phyloP scores from a whole-genome alignment of 2,113 vertebrate genomes.

The Solea solea region DNA sequence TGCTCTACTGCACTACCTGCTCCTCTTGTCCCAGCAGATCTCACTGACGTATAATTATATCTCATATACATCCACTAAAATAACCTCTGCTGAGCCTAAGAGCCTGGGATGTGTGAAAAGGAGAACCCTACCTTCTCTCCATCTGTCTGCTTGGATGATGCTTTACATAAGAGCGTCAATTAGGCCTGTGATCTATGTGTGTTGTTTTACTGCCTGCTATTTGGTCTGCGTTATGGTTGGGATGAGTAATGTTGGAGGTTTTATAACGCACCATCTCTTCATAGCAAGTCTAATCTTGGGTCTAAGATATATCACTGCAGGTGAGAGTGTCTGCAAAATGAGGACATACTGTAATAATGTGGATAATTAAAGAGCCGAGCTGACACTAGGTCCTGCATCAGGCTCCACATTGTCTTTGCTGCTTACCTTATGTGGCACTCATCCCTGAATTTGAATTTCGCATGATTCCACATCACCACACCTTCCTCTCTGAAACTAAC shows the following conservation, averaged over 20 bases:
- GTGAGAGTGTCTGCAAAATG: conserved; percentile 58
- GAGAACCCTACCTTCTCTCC: conserved; percentile 46
- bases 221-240: conserved; percentile 41
- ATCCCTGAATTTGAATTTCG: conserved; percentile 32
- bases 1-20: conserved; percentile 74
- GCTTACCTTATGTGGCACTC: conserved; percentile 41
- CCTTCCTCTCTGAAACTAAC: conserved; percentile 16
- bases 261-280: conserved; percentile 45
- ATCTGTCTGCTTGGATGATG: conserved; percentile 45
- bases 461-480: conserved; percentile 7
- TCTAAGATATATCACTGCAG: conserved; percentile 51
- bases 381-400: conserved; percentile 36
- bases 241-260: conserved; percentile 57
- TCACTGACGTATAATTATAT: conserved; percentile 76
- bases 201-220: conserved; percentile 56
- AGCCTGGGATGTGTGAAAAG: conserved; percentile 58
- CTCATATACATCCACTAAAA: conserved; percentile 73
- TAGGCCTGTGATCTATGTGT: conserved; percentile 50
- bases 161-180: conserved; percentile 61
- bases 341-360: conserved; percentile 61
- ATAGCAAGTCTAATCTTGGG: conserved; percentile 49
- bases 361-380: conserved; percentile 61
- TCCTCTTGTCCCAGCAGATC: conserved; percentile 75
- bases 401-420: conserved; percentile 38
- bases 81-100: conserved; percentile 67